A percentile compares a stretch with the other conserved stretches of the same genome.
Evolutionary conservation across 2,113 vertebrate genomes (phyloP).

Genomic region (Rana temporaria): DNA sequence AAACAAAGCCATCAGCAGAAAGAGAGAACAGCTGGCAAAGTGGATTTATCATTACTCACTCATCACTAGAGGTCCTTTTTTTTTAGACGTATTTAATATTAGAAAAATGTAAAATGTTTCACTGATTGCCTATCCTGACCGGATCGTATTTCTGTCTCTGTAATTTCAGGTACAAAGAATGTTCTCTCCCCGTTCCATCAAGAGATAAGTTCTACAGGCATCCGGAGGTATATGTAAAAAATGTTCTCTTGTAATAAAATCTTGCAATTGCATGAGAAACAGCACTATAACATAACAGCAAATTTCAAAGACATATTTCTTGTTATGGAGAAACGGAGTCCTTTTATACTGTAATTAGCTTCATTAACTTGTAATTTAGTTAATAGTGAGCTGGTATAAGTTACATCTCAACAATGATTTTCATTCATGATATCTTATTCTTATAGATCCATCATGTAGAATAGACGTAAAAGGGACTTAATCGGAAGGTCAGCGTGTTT

Average conservation of each 20-base stretch:
- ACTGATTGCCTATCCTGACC: too few species aligned
- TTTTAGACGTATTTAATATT: too few species aligned
- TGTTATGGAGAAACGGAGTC: not conserved
- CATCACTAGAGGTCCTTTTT: too few species aligned
- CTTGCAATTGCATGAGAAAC: conserved; percentile 5
- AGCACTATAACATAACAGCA: conserved; percentile 2
- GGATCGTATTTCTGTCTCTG: not conserved
- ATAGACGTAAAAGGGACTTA: conserved; percentile 5
- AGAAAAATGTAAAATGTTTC: too few species aligned
- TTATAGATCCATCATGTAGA: conserved; percentile 20
- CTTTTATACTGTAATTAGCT: conserved; percentile 41
- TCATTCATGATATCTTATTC: conserved; percentile 16
- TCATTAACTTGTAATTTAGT: conserved; percentile 30
- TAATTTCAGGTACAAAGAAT: not conserved
- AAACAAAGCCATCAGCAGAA: too few species aligned
- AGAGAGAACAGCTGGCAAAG: too few species aligned
- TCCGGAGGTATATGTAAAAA: not conserved
- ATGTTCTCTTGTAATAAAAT: conserved; percentile 18
- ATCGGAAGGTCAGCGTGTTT: not conserved
- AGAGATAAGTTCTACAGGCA: not conserved
- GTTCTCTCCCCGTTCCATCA: not conserved
- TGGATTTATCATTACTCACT: too few species aligned
- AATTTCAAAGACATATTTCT: conserved; percentile 4
- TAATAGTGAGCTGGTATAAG: conserved; percentile 14
- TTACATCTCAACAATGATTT: conserved; percentile 33